Conservation (phyloP, 2,113 vertebrate genomes). For the Orientallactaga bullata region DNA sequence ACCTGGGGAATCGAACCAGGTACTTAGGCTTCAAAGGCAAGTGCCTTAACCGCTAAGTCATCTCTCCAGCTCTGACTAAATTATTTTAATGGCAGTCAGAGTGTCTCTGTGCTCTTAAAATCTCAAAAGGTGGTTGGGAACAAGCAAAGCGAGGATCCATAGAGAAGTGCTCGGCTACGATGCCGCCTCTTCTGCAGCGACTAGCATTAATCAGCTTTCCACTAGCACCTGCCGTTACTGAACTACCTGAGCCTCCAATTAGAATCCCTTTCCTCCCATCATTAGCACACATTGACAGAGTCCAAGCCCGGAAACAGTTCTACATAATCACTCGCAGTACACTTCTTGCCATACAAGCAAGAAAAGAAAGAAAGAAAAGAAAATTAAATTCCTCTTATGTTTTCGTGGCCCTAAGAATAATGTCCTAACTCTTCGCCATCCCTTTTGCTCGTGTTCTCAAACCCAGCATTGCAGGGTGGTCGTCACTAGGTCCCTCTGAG, state of each 20-base stretch:
- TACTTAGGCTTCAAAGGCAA: too few relatives aligned
- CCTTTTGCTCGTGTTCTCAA: not conserved
- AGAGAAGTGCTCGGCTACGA: not conserved
- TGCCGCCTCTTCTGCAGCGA: constrained; percentile 49
- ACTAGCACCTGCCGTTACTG: constrained; percentile 66
- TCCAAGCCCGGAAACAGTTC: not conserved
- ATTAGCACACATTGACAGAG: constrained; percentile 53
- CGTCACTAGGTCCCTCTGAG: not conserved
- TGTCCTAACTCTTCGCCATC: not conserved
- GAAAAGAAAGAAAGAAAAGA: not conserved
- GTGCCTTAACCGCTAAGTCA: too few relatives aligned
- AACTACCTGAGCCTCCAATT: constrained; percentile 40
- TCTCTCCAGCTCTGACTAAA: too few relatives aligned
- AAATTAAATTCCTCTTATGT: constrained; percentile 27
- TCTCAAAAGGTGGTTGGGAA: not conserved
- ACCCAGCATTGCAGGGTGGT: not conserved
- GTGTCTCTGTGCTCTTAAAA: not conserved
- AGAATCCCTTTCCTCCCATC: constrained; percentile 54
- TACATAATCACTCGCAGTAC: not conserved
- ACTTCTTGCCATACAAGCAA: not conserved
- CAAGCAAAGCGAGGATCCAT: not conserved
- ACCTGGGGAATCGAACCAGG: too few relatives aligned
- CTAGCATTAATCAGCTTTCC: constrained; percentile 72
- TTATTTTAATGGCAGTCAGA: constrained; percentile 29
- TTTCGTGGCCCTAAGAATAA: not conserved